Evolutionary conservation across 2,888 invertebrate genomes (phyloP).

Genomic region (Cataglyphis altisquamis): DNA sequence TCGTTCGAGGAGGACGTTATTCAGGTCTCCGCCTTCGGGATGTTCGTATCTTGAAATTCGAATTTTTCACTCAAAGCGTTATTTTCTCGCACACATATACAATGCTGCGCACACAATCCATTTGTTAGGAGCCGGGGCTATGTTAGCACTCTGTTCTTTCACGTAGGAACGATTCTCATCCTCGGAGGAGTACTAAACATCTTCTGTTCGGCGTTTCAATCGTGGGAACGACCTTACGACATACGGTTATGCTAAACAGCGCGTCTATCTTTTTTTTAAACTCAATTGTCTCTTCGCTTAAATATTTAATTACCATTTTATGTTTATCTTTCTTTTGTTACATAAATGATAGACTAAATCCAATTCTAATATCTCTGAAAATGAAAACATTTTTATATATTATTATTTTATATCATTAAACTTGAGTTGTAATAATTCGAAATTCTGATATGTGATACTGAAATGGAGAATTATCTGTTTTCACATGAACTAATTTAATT

Average conservation of each 20-base stretch:
- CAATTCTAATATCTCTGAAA: not conserved
- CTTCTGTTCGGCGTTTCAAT: conserved; percentile 42
- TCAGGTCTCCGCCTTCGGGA: conserved; percentile 28
- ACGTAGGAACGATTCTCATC: conserved; percentile 34
- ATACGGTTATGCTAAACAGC: conserved; percentile 34
- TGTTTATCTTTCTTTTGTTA: not conserved
- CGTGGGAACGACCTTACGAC: conserved; percentile 46
- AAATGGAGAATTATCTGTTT: not conserved
- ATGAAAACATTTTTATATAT: not conserved
- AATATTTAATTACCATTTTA: not conserved
- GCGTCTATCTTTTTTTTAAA: not conserved
- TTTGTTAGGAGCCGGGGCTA: conserved; percentile 15
- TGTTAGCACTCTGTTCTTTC: conserved; percentile 51
- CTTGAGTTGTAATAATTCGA: not conserved
- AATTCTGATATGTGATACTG: not conserved
- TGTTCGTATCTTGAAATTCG: conserved; percentile 47
- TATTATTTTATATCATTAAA: not conserved
- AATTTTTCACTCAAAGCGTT: conserved; percentile 41
- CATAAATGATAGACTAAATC: not conserved
- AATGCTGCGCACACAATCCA: not conserved
- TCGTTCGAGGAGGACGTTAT: conserved; percentile 31
- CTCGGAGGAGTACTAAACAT: conserved; percentile 43
- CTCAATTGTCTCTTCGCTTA: not conserved
- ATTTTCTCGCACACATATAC: not conserved
- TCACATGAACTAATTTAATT: not conserved